phyloP scores from a whole-genome alignment of 2,113 vertebrate genomes.

The Scomber scombrus region DNA sequence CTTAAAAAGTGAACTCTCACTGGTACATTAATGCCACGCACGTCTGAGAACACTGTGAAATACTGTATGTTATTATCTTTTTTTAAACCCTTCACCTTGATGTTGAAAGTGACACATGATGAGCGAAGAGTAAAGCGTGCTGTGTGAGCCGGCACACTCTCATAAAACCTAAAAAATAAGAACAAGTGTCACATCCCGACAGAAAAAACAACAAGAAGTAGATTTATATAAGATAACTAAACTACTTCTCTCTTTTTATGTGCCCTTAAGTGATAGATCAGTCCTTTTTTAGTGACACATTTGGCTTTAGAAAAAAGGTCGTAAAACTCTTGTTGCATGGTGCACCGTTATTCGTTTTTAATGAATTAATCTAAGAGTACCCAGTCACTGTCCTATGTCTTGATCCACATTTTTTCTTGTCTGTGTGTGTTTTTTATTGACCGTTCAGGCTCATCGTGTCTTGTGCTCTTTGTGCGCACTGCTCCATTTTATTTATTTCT shows the following conservation, averaged over 20 bases:
- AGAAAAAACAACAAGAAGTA: background rate
- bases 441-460: conserved; percentile 66
- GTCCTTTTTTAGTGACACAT: background rate
- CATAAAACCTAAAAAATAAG: background rate
- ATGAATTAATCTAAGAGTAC: conserved; percentile 19
- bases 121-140: background rate
- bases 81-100: background rate
- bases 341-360: conserved; percentile 23
- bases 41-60: conserved; percentile 4
- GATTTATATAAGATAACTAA: background rate
- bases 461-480: conserved; percentile 72
- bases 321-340: conserved; percentile 47
- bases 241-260: background rate
- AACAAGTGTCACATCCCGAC: background rate
- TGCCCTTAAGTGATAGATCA: background rate
- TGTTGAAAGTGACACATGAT: background rate
- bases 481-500: conserved; percentile 23
- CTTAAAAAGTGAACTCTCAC: conserved; percentile 34
- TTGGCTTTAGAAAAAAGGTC: conserved; percentile 17
- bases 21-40: conserved; percentile 20
- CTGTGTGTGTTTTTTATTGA: conserved; percentile 78
- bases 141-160: background rate
- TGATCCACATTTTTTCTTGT: conserved; percentile 84
- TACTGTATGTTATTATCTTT: background rate
- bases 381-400: conserved; percentile 84